Conservation (phyloP, 2,113 vertebrate genomes). For the Otocyon megalotis region DNA sequence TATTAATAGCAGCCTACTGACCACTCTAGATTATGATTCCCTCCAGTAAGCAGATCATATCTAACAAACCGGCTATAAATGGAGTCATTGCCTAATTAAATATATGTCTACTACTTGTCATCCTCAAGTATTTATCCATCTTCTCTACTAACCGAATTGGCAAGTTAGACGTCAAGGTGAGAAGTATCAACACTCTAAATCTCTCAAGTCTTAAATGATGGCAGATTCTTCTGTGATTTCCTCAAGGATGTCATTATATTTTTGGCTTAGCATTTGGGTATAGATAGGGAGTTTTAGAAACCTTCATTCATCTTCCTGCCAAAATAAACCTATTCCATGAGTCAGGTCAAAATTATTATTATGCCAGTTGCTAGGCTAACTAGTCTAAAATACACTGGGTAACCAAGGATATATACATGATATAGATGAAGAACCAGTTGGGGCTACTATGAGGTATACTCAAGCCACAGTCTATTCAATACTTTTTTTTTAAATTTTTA, state of each 20-base stretch:
- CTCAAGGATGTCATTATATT: not conserved
- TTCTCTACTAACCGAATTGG: not conserved
- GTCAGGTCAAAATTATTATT: not conserved
- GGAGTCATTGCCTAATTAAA: not conserved
- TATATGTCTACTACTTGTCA: not conserved
- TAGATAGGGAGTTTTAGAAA: not conserved
- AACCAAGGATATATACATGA: not conserved
- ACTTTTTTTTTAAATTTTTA: no score
- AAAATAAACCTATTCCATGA: not conserved
- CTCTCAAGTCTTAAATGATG: not conserved
- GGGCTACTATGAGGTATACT: not conserved
- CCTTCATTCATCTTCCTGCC: not conserved
- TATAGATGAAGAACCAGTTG: not conserved
- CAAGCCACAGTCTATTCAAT: not conserved
- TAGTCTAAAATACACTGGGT: not conserved
- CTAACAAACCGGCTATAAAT: slow-evolving; percentile 10
- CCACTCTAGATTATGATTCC: not conserved
- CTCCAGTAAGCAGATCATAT: not conserved
- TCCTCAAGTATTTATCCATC: not conserved
- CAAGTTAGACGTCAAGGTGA: not conserved
- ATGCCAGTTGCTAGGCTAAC: not conserved
- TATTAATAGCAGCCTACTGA: not conserved
- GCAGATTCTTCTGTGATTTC: not conserved
- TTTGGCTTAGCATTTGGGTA: not conserved
- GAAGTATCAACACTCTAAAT: not conserved